Conservation (phyloP, 2,113 vertebrate genomes). For the Pituophis catenifer region DNA sequence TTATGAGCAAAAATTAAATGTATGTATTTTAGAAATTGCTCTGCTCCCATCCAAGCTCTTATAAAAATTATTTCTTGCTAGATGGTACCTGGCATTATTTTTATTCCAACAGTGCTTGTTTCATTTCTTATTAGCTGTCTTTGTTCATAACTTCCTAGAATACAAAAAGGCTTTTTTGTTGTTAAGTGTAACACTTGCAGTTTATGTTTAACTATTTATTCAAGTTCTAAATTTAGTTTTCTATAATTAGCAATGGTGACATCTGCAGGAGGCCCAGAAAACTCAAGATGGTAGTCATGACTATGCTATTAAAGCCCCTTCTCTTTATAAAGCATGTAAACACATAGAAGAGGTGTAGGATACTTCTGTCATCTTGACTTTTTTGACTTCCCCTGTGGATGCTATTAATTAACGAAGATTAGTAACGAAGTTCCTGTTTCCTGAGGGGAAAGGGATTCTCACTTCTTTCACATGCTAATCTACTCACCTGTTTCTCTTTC, state of each 20-base stretch:
- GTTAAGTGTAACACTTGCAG: neutral
- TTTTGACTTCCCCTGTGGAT: neutral
- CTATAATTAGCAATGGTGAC: neutral
- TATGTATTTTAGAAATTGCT: neutral
- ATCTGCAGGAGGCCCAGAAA: neutral
- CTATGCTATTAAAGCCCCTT: neutral
- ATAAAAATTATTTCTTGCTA: neutral
- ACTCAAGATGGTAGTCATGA: neutral
- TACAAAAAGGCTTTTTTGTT: neutral
- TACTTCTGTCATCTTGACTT: neutral
- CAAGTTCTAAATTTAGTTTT: neutral
- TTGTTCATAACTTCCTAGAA: neutral
- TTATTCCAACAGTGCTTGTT: neutral
- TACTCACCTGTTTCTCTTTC: neutral
- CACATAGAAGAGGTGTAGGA: neutral
- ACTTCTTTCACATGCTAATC: neutral
- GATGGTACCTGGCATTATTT: neutral
- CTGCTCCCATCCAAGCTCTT: neutral
- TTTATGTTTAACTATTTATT: constrained; percentile 2
- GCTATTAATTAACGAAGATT: neutral
- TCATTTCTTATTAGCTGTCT: neutral
- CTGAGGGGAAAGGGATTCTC: neutral
- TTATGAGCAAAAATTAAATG: neutral
- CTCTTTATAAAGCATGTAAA: neutral
- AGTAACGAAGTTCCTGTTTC: neutral